Conservation (phyloP, 2,797 vertebrate genomes). For the Dipus sagitta region DNA sequence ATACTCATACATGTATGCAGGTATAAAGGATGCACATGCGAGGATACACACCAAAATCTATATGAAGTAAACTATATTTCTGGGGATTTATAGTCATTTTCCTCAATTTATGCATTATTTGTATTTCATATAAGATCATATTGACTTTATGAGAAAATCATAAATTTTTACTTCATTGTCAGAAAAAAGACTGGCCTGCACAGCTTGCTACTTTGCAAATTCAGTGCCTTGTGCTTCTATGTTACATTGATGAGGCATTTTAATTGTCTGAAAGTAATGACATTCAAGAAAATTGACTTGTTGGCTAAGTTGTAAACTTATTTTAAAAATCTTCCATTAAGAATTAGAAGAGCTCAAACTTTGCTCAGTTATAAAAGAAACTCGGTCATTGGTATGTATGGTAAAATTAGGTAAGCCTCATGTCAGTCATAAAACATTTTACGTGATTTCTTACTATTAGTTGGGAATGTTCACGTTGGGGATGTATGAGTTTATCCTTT, state of each 20-base stretch:
- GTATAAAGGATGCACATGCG: neutral
- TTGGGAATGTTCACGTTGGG: conserved; percentile 2
- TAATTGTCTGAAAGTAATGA: neutral
- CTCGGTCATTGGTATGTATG: conserved; percentile 8
- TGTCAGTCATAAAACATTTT: conserved; percentile 12
- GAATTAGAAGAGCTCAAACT: neutral
- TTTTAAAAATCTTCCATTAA: conserved; percentile 23
- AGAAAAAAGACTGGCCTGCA: neutral
- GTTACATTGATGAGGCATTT: neutral
- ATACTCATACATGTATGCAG: neutral
- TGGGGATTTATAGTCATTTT: neutral
- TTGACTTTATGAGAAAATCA: conserved; percentile 30
- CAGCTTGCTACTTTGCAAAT: conserved; percentile 18
- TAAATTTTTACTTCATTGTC: neutral
- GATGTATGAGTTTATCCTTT: neutral
- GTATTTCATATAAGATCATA: neutral
- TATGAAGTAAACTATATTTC: neutral
- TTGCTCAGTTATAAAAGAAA: neutral
- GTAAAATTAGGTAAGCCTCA: neutral
- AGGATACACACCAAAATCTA: neutral
- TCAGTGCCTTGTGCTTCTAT: conserved; percentile 1
- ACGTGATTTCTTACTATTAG: conserved; percentile 1
- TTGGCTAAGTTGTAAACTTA: conserved; percentile 39
- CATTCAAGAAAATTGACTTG: conserved; percentile 5
- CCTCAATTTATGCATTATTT: neutral